Base-by-base conservation (phyloP, 2,888 invertebrate species). In the Sinodicranocentrus sp. region DNA sequence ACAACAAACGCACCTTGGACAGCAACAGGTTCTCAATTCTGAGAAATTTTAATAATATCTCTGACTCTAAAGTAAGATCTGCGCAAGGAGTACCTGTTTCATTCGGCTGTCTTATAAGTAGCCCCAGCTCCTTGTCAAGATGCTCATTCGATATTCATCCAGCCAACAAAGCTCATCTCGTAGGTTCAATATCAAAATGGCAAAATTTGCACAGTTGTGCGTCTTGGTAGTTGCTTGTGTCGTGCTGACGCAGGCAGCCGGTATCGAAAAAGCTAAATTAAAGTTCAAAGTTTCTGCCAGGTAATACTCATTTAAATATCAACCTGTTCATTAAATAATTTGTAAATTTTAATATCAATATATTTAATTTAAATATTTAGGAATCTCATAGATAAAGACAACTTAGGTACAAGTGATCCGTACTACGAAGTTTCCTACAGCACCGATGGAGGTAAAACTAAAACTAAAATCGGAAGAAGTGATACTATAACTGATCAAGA, bases 401-500 rank as follows among this genome's bases (percentile, higher is more conserved):
- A 67, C 48, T 19, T 23, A 85, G 85, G 82, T 1, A 85, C 85
- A n/a, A 84, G 78, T 2, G 85, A 86, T 65, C 84, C 72, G 10
- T 86, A 86, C 59, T 85, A 79, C 17, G 75, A 79, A 44, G 43
- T 85, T 2, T 85, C 21, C 13, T 70, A 63, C 44, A 83, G 83
- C 19, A 78, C 82, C 10, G 86, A 86, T 61, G 75, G 67, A 63
- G 86, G 86, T 10, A 77, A 33, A 43, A 48, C 82, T 19, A 86
- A 86, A 68, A 71, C 73, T 1, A 84, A 86, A 44, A 63, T 86
- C 10, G 70, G 65, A 33, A 44, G 78, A 26, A 82, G 77, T 39
- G 86, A 86, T 65, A 82, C 84, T 5, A 61, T 86, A 8, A 77
- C 13, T 33, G 84, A 86, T 28, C 80, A 86, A 71, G 86, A 85